Evolutionary conservation across 2,797 vertebrate genomes (phyloP).

Genomic region (Erethizon dorsatum): DNA sequence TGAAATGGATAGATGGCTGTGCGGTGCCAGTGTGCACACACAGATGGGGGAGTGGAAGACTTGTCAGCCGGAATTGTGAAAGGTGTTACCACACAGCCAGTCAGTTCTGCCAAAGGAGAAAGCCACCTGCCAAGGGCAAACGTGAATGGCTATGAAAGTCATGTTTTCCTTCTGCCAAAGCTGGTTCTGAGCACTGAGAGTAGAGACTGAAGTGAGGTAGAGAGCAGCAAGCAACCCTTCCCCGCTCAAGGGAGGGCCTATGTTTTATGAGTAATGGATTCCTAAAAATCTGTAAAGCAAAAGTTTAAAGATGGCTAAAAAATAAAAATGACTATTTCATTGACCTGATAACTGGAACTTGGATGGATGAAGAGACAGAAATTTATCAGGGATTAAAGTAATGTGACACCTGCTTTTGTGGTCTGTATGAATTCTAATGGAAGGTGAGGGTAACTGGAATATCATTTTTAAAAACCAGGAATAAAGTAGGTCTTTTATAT

Average conservation of each 20-base stretch:
- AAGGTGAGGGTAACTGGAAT: not conserved
- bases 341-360: constrained; percentile 31
- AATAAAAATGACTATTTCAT: not conserved
- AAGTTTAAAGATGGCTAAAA: constrained; percentile 37
- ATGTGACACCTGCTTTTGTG: not conserved
- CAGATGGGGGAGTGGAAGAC: constrained; percentile 53
- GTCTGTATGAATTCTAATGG: not conserved
- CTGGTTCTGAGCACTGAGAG: not conserved
- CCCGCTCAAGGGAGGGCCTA: not conserved
- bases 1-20: constrained; percentile 62
- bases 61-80: constrained; percentile 68
- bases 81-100: constrained; percentile 57
- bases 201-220: not conserved
- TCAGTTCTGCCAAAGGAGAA: constrained; percentile 63
- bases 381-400: not conserved
- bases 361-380: not conserved
- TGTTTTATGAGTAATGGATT: not conserved
- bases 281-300: not conserved
- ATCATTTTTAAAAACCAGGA: not conserved
- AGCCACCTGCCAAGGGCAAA: constrained; percentile 72
- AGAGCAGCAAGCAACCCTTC: not conserved
- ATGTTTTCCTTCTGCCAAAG: constrained; percentile 65
- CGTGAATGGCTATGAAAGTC: constrained; percentile 53
- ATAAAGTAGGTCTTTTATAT: constrained; percentile 20
- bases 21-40: constrained; percentile 50